phyloP scores from a whole-genome alignment of 2,113 vertebrate species.

The Plotosus lineatus region DNA sequence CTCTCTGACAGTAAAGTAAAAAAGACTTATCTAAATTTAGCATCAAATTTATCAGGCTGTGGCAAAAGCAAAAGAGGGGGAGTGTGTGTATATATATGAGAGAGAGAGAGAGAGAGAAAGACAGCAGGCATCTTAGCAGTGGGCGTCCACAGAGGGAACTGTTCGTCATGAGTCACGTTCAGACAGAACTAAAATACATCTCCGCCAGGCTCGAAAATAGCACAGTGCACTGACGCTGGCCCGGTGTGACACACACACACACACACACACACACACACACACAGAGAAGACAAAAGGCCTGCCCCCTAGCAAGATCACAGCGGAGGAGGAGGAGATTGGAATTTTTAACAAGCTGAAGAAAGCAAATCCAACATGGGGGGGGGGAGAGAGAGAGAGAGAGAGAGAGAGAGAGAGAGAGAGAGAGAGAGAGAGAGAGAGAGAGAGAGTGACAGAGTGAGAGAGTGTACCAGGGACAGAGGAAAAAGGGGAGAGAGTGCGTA shows the following conservation, averaged over 20 bases:
- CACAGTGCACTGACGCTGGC: conserved; percentile 42
- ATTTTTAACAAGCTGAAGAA: conserved; percentile 74
- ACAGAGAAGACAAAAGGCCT: conserved; percentile 47
- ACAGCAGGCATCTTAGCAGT: conserved; percentile 32
- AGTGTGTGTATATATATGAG: conserved; percentile 59
- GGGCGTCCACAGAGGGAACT: conserved; percentile 67
- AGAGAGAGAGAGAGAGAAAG: conserved; percentile 55
- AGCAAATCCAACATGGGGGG: conserved; percentile 50
- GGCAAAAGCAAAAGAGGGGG: conserved; percentile 64
- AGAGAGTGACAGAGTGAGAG: background rate
- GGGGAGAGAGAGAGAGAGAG: conserved; percentile 46
- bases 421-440: background rate
- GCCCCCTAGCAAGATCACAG: conserved; percentile 54
- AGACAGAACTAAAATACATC: conserved; percentile 76
- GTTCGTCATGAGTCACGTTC: conserved; percentile 74
- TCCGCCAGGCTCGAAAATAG: conserved; percentile 65
- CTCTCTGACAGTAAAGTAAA: conserved; percentile 38
- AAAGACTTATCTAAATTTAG: conserved; percentile 74
- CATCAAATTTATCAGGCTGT: conserved; percentile 77
- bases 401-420: conserved; percentile 6
- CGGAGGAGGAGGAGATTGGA: conserved; percentile 66
- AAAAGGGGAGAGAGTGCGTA: background rate
- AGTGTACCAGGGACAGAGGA: background rate
- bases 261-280: conserved; percentile 45
- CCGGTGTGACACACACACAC: conserved; percentile 36